Evolutionary conservation across 2,888 invertebrate species (phyloP).

Genomic region (Eurytoma adleriae): DNA sequence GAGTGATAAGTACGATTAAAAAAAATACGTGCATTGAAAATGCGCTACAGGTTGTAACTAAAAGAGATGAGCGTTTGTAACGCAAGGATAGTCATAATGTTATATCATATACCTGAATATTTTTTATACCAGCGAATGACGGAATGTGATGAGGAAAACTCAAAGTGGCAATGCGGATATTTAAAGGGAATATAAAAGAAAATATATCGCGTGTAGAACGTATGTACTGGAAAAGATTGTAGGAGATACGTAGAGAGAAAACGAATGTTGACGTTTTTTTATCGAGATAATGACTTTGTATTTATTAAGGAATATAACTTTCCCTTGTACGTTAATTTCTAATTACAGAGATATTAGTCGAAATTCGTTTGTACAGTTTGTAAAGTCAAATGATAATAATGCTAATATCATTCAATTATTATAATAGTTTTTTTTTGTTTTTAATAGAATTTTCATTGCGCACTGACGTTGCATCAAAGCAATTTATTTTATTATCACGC

Average conservation of each 20-base stretch:
- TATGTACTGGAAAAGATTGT: conserved; percentile 3
- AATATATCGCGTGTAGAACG: conserved; percentile 4
- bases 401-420: no score
- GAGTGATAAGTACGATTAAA: conserved; percentile 52
- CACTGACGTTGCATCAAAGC: no score
- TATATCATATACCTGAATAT: conserved; percentile 54
- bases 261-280: no score
- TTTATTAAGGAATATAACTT: no score
- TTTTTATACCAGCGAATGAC: conserved; percentile 54
- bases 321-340: no score
- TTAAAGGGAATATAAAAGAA: conserved; percentile 21
- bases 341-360: no score
- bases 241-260: not conserved
- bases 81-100: conserved; percentile 52
- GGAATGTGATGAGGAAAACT: conserved; percentile 31
- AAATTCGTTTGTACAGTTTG: no score
- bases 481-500: no score
- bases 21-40: conserved; percentile 45
- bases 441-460: no score
- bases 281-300: no score
- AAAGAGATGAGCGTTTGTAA: conserved; percentile 48
- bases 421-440: no score
- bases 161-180: conserved; percentile 38
- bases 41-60: conserved; percentile 55
- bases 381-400: no score